Percentiles rank a stretch among this genome's conserved stretches.
phyloP scores from a whole-genome alignment of 2,113 vertebrate genomes.

The Nibea coibor region DNA sequence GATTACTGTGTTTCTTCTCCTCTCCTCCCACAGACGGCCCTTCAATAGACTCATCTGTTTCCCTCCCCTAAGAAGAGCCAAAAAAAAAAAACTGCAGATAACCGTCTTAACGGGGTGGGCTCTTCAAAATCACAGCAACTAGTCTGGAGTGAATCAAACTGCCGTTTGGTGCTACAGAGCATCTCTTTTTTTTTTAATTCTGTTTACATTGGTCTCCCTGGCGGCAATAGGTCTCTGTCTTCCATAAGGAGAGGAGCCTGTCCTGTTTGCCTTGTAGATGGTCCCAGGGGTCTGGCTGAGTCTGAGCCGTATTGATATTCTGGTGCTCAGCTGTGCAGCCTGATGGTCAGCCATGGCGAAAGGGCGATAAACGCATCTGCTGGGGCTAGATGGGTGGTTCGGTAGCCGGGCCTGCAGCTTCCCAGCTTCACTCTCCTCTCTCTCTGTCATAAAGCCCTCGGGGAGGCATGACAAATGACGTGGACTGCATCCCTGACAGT shows the following conservation, averaged over 20 bases:
- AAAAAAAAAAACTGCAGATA: conserved; percentile 31
- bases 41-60: conserved; percentile 79
- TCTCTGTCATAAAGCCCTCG: conserved; percentile 69
- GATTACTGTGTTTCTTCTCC: conserved; percentile 76
- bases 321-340: conserved; percentile 79
- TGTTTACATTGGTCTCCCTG: conserved; percentile 63
- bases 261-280: conserved; percentile 70
- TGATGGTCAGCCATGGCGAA: conserved; percentile 69
- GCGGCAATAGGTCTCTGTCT: conserved; percentile 42
- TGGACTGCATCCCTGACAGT: conserved; percentile 75
- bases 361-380: conserved; percentile 70
- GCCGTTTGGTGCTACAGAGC: conserved; percentile 45
- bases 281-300: conserved; percentile 70
- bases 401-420: conserved; percentile 51
- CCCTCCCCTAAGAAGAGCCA: conserved; percentile 38
- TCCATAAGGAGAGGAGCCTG: conserved; percentile 56
- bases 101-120: conserved; percentile 46
- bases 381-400: conserved; percentile 72
- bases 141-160: conserved; percentile 62
- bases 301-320: conserved; percentile 78
- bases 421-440: conserved; percentile 54
- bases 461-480: conserved; percentile 81
- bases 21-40: conserved; percentile 75
- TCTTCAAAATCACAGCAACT: conserved; percentile 39
- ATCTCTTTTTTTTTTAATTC: conserved; percentile 16